Evolutionary conservation across 2,113 vertebrate species (phyloP), one percentile per base, ranked within the genome.

Genomic region (Onychorhynchus coronatus): DNA sequence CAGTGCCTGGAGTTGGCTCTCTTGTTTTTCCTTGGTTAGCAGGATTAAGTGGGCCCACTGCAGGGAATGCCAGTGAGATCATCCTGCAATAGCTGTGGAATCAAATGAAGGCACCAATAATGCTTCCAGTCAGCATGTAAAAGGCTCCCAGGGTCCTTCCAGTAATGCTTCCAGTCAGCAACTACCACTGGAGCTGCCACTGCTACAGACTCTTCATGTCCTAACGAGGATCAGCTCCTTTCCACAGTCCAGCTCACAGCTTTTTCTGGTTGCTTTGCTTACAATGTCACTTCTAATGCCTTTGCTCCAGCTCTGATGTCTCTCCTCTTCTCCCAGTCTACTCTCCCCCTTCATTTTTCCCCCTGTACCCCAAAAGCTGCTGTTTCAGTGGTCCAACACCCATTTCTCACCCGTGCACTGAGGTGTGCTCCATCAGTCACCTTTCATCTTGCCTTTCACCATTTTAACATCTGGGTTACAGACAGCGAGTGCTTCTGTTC

Each of bases 1-100:
- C 41, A 52, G 70, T 37, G 61, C 92, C 58, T 39, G 65, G 44
- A 67, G 30, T 2, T 90, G 85, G 44, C 70, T 92, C 28, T 28
- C 19, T 81, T 35, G 53, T 4, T 75, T 67, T 33, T 0, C 59
- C 47, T 47, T 55, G 23, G 49, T 84, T 81, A 88, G 84, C 2
- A n/a, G 74, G 90, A 81, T 46, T 68, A 85, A 95, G 91, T 50
- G 88, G 91, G 88, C 92, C 92, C 88, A 24, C 76, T 93, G 91
- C 88, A 91, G 95, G 93, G 88, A 96, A 77, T 10, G 92, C 93
- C 96, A 95, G 35, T 93, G 96, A 96, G 92, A 95, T 95, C 96
- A 95, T 87, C 61, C 1, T 41, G 73, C 96, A 61, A 15, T 21
- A 85, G 76, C 49, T 11, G 65, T 39, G 79, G 67, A 59, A 85